phyloP scores from a whole-genome alignment of 2,888 invertebrate species.

The Nycteola revayana region DNA sequence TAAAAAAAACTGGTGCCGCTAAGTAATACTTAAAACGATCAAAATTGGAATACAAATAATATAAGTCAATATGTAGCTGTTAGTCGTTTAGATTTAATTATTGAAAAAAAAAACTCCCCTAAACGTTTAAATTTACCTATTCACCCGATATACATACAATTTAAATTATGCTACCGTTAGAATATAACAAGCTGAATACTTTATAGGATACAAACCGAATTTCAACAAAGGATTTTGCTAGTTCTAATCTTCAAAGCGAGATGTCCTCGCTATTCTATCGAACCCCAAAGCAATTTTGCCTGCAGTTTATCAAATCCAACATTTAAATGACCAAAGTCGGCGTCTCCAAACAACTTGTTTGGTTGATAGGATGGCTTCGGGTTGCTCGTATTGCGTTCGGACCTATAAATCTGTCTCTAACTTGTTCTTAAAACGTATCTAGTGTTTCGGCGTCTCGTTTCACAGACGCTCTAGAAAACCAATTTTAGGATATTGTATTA shows the following conservation, averaged over 20 bases:
- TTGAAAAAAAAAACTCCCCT: too few species aligned
- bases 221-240: too few species aligned
- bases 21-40: too few species aligned
- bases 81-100: too few species aligned
- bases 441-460: conserved; percentile 61
- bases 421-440: conserved; percentile 71
- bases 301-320: conserved; percentile 71
- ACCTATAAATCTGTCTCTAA: conserved; percentile 77
- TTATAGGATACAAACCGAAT: too few species aligned
- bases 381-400: conserved; percentile 57
- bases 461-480: conserved; percentile 67
- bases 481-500: conserved; percentile 73
- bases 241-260: neutral
- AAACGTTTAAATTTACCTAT: too few species aligned
- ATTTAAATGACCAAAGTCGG: conserved; percentile 76
- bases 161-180: too few species aligned
- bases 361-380: conserved; percentile 58
- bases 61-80: too few species aligned
- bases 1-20: too few species aligned
- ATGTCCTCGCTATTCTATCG: conserved; percentile 43
- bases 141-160: too few species aligned
- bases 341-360: conserved; percentile 67
- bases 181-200: too few species aligned
- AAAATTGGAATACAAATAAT: too few species aligned
- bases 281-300: conserved; percentile 51